Conservation (phyloP, 2,888 invertebrate genomes). For the Dromius quadrimaculatus region DNA sequence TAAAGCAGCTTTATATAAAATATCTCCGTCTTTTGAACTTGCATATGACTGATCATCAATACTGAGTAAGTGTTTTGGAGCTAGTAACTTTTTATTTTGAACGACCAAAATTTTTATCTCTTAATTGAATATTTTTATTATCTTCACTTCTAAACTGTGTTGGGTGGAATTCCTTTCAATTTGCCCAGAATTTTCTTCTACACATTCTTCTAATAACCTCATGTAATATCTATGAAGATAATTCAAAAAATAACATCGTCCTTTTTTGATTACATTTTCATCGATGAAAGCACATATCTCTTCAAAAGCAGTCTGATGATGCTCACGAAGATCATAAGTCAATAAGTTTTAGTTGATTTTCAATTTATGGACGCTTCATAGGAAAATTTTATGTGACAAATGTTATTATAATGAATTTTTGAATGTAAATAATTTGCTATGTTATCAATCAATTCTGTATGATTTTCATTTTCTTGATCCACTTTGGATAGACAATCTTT, state of each 20-base stretch:
- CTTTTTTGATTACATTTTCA: conserved; percentile 57
- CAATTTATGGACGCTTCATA: conserved; percentile 53
- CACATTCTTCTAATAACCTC: conserved; percentile 55
- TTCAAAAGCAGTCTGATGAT: conserved; percentile 57
- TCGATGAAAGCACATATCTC: conserved; percentile 56
- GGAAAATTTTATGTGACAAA: conserved; percentile 54
- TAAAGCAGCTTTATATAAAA: conserved; percentile 56
- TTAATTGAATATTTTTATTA: conserved; percentile 54
- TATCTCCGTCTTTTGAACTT: conserved; percentile 56
- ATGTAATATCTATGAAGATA: conserved; percentile 57
- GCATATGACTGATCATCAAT: conserved; percentile 55
- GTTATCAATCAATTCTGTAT: conserved; percentile 54
- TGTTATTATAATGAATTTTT: conserved; percentile 55
- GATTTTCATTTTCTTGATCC: conserved; percentile 54
- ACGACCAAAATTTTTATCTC: conserved; percentile 56
- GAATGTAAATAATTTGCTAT: conserved; percentile 52
- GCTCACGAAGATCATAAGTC: conserved; percentile 57
- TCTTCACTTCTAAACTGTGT: conserved; percentile 56
- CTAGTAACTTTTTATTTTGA: conserved; percentile 57
- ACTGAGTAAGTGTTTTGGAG: conserved; percentile 54
- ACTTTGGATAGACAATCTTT: conserved; percentile 48
- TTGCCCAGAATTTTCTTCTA: conserved; percentile 55
- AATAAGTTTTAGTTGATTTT: conserved; percentile 54
- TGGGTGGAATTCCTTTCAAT: conserved; percentile 55
- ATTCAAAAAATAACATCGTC: conserved; percentile 57